Evolutionary conservation across 2,888 invertebrate species (phyloP), one percentile per base, ranked within the genome.

Genomic region (Galeruca laticollis): DNA sequence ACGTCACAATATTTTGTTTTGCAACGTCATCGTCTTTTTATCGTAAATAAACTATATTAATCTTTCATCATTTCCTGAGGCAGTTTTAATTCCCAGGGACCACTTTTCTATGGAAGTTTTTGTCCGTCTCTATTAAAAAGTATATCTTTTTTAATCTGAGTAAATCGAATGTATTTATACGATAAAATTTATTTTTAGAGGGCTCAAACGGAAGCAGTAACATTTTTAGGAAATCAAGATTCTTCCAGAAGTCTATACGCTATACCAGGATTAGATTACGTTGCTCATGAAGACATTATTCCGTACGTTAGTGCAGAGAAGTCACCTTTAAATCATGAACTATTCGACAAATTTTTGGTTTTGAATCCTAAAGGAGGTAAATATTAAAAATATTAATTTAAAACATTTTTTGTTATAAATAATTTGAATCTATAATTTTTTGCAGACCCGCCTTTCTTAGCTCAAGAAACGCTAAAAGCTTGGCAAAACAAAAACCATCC

Each of bases 401-500:
- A 10, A 59, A 31, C 21, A 11, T 49, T 8, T 20, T 18, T 49
- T 40, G 4, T n/a, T 51, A 9, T 4, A 13, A 47, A 54, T 10
- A 18, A 10, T 15, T 18, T 8, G 10, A 54, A 57, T 63, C 8
- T 68, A 6, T 5, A 40, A 65, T 15, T 13, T 18, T 65, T 62
- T 61, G 52, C 31, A 87, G 97, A 96, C 83, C 97, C 97, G 0
- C 94, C 95, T 0, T 97, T 95, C 86, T 88, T 91, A 73, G 92
- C 95, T 0, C 93, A 96, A 85, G 97, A 98, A 81, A 97, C 97
- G 0, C 87, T 98, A 2, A 90, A 92, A 78, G 95, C 96, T 0
- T 99, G 98, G 97, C 98, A 98, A 85, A 96, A 97, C 81, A 97
- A 97, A 84, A 98, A 98, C 86, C 96, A 98, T 84, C 97, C 98